These are phyloP conservation scores for Acronicta aceris DNA, from an alignment of 2,888 invertebrate genomes.

Conservation along the genomic window DNA sequence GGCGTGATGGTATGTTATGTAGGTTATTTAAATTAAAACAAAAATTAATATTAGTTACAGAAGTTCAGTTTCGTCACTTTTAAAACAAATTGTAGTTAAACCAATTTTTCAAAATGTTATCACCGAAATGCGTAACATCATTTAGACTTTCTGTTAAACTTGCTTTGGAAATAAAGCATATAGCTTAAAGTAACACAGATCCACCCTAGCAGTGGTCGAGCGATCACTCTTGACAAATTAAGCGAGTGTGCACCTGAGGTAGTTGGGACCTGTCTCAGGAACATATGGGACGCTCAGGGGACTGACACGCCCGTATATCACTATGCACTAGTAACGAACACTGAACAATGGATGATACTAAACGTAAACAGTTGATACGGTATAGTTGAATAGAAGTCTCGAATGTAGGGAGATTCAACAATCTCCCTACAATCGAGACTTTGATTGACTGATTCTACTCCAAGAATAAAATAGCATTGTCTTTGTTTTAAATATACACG, in stretches of 20 bases:
- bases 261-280: conserved; percentile 57
- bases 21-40: too few species aligned
- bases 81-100: too few species aligned
- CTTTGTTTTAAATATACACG: neutral
- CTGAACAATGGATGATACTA: neutral
- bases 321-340: conserved; percentile 24
- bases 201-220: conserved; percentile 35
- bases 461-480: too few species aligned
- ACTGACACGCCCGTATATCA: conserved; percentile 50
- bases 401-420: too few species aligned
- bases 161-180: conserved; percentile 16
- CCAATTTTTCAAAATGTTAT: too few species aligned
- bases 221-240: conserved; percentile 77
- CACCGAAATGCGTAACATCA: too few species aligned
- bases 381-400: neutral
- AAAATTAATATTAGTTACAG: too few species aligned
- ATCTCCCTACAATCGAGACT: too few species aligned
- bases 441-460: too few species aligned
- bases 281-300: conserved; percentile 66
- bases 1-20: too few species aligned
- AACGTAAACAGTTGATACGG: neutral
- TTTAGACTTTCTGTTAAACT: neutral
- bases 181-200: conserved; percentile 33
- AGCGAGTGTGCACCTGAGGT: conserved; percentile 71
- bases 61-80: too few species aligned